Conservation (phyloP, 2,113 vertebrate genomes). For the Myanophis thanlyinensis region DNA sequence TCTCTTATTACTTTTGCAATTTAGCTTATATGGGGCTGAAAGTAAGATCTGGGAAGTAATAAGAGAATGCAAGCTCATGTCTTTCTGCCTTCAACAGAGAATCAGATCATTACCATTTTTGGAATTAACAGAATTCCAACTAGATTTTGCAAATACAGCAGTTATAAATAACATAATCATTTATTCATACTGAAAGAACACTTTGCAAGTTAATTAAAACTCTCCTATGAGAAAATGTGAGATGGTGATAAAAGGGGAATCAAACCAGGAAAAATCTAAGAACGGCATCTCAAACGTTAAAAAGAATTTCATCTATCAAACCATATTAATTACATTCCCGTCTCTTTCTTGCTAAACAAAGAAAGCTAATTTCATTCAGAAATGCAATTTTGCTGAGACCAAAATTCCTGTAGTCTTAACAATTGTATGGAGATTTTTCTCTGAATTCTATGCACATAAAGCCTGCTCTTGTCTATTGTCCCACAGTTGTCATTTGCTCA, state of each 20-base stretch:
- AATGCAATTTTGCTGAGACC: neutral
- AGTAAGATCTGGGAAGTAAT: neutral
- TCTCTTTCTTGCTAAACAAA: conserved; percentile 14
- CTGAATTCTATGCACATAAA: neutral
- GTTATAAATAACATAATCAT: conserved; percentile 35
- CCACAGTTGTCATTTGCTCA: neutral
- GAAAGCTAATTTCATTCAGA: conserved; percentile 3
- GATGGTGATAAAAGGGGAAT: conserved; percentile 11
- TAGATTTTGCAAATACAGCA: conserved; percentile 23
- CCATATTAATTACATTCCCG: neutral
- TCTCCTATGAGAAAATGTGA: conserved; percentile 16
- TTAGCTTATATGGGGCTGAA: neutral
- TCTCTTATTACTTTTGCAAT: neutral
- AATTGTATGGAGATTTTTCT: neutral
- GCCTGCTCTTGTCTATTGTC: too few relatives aligned
- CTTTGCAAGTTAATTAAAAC: conserved; percentile 37
- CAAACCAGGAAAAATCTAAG: conserved; percentile 37
- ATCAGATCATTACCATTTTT: conserved; percentile 27
- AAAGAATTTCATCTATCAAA: conserved; percentile 33
- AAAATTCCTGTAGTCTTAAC: neutral
- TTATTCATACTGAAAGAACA: conserved; percentile 42
- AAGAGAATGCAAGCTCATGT: neutral
- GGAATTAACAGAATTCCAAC: conserved; percentile 27
- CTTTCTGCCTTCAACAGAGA: conserved; percentile 4
- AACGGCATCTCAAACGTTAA: conserved; percentile 23